These are phyloP conservation scores for Campylomormyrus numenius DNA, from an alignment of 2,113 vertebrate species.

Conservation along the genomic window DNA sequence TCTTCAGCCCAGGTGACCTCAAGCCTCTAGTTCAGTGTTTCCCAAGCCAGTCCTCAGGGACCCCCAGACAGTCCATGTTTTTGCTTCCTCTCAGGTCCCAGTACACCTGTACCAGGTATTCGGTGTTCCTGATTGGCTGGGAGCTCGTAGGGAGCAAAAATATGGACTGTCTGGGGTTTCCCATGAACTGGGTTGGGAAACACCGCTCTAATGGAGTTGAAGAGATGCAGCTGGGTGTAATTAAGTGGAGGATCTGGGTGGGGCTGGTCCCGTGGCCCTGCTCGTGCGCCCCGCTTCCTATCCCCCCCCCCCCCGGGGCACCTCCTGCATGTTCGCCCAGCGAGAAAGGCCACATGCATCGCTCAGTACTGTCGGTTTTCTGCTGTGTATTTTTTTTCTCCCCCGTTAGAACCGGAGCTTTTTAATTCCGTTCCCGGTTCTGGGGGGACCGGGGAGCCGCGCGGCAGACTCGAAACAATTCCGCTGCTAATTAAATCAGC, in stretches of 20 bases:
- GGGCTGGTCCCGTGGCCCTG: background rate
- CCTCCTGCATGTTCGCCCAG: background rate
- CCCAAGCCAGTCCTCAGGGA: background rate
- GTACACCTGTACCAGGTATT: background rate
- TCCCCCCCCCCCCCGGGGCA: background rate
- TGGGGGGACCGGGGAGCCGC: background rate
- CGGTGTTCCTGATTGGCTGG: background rate
- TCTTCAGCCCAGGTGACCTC: background rate
- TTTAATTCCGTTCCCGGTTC: background rate
- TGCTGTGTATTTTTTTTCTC: background rate
- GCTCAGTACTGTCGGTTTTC: background rate
- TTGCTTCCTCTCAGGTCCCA: background rate
- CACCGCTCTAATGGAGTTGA: background rate
- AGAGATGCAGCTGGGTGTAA: background rate
- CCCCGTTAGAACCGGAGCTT: background rate
- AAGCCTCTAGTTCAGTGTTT: background rate
- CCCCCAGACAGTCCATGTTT: background rate
- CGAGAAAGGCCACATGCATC: background rate
- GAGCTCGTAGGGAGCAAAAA: background rate
- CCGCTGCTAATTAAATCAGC: constrained; percentile 29
- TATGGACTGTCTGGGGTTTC: background rate
- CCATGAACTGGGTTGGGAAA: background rate
- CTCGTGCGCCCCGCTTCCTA: background rate
- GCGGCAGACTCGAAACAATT: constrained; percentile 20
- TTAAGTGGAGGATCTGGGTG: background rate